phyloP scores from a whole-genome alignment of 2,888 invertebrate species.

The Chesias legatella region DNA sequence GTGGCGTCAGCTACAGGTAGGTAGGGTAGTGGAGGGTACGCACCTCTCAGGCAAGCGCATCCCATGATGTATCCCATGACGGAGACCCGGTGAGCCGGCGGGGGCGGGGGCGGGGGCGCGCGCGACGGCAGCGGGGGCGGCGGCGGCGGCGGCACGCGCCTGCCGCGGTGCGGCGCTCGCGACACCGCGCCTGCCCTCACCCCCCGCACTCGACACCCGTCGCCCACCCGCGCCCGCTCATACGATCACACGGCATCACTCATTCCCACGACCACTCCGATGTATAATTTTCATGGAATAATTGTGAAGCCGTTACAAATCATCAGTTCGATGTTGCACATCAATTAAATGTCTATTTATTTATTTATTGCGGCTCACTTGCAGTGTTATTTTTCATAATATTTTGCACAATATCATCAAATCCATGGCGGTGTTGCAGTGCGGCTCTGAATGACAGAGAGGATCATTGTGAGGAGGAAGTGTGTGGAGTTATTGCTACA shows the following conservation, averaged over 20 bases:
- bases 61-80: conserved; percentile 98
- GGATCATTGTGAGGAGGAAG: conserved; percentile 10
- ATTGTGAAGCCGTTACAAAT: too few relatives aligned
- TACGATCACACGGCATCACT: conserved; percentile 25
- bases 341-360: conserved; percentile 7
- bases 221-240: conserved; percentile 47
- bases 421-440: not conserved
- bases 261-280: conserved; percentile 6
- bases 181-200: conserved; percentile 60
- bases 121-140: conserved; percentile 59
- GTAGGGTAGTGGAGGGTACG: conserved; percentile 30
- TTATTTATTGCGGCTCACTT: conserved; percentile 18
- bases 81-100: conserved; percentile 69
- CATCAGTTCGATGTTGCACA: too few relatives aligned
- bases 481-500: conserved; percentile 18
- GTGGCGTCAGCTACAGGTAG: not conserved
- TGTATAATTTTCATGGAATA: too few relatives aligned
- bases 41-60: conserved; percentile 95
- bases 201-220: conserved; percentile 54
- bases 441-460: conserved; percentile 5
- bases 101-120: conserved; percentile 56
- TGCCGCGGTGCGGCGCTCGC: conserved; percentile 61
- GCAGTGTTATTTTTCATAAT: conserved; percentile 15
- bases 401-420: conserved; percentile 1
- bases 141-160: conserved; percentile 72